A percentile compares a stretch with the other conserved stretches of the same genome.
Conservation (phyloP, 2,113 vertebrate genomes). For the Elanus axillaris region DNA sequence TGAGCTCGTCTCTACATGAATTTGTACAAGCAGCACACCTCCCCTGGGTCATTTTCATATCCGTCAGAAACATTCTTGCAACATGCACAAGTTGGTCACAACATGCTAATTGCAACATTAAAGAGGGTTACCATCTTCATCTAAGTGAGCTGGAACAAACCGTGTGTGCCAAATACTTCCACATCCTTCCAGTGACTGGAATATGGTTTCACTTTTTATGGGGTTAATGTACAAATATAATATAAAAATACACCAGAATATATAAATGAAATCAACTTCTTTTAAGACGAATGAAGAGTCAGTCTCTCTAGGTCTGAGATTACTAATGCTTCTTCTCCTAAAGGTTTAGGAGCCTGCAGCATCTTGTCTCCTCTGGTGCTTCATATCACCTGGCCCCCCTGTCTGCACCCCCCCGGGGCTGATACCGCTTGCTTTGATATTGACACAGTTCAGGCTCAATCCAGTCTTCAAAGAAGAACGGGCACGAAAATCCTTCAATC, state of each 20-base stretch:
- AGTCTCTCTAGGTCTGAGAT: background rate
- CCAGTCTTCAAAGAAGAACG: conserved; percentile 10
- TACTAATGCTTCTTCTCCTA: background rate
- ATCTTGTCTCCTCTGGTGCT: background rate
- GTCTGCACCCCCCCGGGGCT: background rate
- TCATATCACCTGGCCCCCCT: background rate
- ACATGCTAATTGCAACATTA: background rate
- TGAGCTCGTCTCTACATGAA: background rate
- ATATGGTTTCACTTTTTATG: background rate
- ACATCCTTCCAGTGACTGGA: background rate
- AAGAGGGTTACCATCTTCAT: background rate
- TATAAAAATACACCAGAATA: background rate
- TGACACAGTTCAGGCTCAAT: background rate
- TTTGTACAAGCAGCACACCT: background rate
- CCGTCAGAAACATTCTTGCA: background rate
- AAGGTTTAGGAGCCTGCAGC: background rate
- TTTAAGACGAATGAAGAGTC: background rate
- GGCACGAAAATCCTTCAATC: background rate
- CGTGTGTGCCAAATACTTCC: background rate
- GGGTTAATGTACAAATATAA: background rate
- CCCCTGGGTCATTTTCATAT: background rate
- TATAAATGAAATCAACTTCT: background rate
- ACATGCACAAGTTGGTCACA: background rate
- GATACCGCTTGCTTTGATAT: conserved; percentile 44
- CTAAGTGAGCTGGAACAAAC: background rate